Percentiles rank a stretch among this genome's conserved stretches.
These are phyloP conservation scores for Sebastiscus tertius DNA, from an alignment of 2,797 vertebrate genomes.

Conservation along the genomic window DNA sequence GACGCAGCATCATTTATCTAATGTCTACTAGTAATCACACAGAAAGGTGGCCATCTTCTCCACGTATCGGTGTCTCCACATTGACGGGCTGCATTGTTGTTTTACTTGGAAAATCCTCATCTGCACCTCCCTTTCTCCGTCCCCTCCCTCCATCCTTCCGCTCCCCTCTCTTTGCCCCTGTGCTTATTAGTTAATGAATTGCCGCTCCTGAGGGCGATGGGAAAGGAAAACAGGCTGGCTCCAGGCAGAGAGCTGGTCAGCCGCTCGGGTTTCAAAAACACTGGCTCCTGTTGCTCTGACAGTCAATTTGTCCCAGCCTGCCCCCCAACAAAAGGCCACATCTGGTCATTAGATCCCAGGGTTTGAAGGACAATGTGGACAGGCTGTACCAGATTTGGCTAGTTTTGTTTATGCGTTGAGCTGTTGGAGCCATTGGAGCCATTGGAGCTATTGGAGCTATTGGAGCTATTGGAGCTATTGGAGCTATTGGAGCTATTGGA, in stretches of 20 bases:
- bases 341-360: slow-evolving; percentile 77
- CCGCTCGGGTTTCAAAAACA: slow-evolving; percentile 85
- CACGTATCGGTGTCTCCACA: slow-evolving; percentile 8
- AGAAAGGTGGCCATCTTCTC: background rate
- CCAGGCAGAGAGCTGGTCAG: slow-evolving; percentile 67
- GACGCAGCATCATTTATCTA: background rate
- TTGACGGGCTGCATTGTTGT: slow-evolving; percentile 18
- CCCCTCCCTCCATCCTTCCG: background rate
- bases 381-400: slow-evolving; percentile 16
- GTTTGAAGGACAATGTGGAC: slow-evolving; percentile 56
- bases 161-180: background rate
- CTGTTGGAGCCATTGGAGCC: background rate
- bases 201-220: slow-evolving; percentile 72
- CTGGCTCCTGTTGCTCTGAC: slow-evolving; percentile 76
- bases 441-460: background rate
- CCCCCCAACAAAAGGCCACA: slow-evolving; percentile 76
- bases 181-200: slow-evolving; percentile 84
- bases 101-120: slow-evolving; percentile 38
- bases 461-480: background rate
- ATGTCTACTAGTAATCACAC: background rate
- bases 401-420: background rate
- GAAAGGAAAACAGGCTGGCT: slow-evolving; percentile 81
- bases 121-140: slow-evolving; percentile 4
- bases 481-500: background rate
- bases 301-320: slow-evolving; percentile 74